Evolutionary conservation across 2,797 vertebrate genomes (phyloP).

Genomic region (Hephaestus fuliginosus): DNA sequence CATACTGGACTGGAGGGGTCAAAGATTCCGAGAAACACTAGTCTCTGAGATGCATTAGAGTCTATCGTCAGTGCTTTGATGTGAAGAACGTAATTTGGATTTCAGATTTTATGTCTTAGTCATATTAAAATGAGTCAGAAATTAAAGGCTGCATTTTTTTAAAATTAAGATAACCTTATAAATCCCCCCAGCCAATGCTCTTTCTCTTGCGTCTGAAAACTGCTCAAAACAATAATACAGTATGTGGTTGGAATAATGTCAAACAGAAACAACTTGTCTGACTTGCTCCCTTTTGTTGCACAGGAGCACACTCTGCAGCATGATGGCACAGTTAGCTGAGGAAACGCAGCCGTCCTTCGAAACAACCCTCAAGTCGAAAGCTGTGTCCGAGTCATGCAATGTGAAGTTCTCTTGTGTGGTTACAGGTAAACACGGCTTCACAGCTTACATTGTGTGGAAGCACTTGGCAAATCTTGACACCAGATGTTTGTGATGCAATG

Average conservation of each 20-base stretch:
- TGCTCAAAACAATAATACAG: background rate
- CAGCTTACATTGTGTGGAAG: background rate
- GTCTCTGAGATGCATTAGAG: slow-evolving; percentile 2
- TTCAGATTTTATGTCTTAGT: slow-evolving; percentile 1
- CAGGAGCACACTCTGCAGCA: slow-evolving; percentile 97
- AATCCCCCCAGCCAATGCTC: no score
- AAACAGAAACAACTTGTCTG: background rate
- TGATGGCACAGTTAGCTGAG: slow-evolving; percentile 96
- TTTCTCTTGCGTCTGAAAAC: background rate
- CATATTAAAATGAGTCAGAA: background rate
- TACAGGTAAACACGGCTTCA: slow-evolving; percentile 87
- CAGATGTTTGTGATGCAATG: background rate
- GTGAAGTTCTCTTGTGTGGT: slow-evolving; percentile 96
- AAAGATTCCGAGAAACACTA: background rate
- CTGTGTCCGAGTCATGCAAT: slow-evolving; percentile 93
- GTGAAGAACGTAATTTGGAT: background rate
- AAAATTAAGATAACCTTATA: background rate
- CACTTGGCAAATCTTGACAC: background rate
- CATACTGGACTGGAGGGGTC: background rate
- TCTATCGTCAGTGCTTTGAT: background rate
- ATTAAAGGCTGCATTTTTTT: background rate
- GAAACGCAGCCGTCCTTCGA: slow-evolving; percentile 96
- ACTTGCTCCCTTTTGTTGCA: slow-evolving; percentile 9
- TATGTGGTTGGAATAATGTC: background rate
- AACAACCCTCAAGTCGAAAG: slow-evolving; percentile 93